These are phyloP conservation scores for Ooceraea biroi DNA, from an alignment of 1,140 invertebrate species.

Conservation along the genomic window DNA sequence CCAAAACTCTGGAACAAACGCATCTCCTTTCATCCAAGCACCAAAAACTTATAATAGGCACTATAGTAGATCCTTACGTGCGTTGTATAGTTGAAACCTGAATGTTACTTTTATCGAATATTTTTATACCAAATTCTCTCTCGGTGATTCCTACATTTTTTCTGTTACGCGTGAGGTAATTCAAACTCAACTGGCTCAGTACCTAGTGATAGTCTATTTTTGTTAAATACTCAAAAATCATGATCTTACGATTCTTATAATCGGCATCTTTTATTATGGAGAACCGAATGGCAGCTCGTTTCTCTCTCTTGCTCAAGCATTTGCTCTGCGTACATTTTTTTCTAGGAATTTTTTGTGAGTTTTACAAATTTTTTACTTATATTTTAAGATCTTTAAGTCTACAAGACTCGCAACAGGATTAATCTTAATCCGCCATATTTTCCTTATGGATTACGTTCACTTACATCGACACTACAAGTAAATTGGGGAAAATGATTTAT, in stretches of 20 bases:
- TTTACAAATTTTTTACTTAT: neutral
- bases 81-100: neutral
- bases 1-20: conserved; percentile 86
- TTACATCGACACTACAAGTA: neutral
- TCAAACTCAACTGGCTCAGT: no score
- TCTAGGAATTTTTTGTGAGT: neutral
- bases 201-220: neutral
- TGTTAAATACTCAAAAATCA: conserved; percentile 1
- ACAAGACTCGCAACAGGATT: neutral
- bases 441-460: neutral
- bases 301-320: conserved; percentile 35
- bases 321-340: neutral
- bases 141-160: no score
- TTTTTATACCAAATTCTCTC: conserved; percentile 1
- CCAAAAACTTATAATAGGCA: conserved; percentile 56
- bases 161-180: no score
- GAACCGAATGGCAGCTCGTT: conserved; percentile 4
- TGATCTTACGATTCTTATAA: neutral
- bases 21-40: conserved; percentile 53
- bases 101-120: neutral
- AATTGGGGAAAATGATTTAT: conserved; percentile 16
- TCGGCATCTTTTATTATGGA: neutral
- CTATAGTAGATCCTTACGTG: neutral
- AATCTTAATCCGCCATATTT: neutral
- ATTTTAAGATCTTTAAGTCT: neutral